phyloP scores from a whole-genome alignment of 2,113 vertebrate species.

The Brachyistius frenatus region DNA sequence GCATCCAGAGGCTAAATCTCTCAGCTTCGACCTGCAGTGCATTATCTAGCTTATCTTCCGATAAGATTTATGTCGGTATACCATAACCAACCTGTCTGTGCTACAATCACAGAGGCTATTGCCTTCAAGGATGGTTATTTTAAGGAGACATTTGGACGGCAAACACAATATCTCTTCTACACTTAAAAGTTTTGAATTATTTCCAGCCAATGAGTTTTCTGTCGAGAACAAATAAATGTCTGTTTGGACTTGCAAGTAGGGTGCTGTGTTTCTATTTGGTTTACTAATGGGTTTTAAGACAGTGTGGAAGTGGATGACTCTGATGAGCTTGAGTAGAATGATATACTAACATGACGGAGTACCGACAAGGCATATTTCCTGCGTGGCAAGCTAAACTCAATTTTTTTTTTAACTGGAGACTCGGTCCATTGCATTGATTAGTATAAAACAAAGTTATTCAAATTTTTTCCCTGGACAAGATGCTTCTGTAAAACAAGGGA shows the following conservation, averaged over 20 bases:
- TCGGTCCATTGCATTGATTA: constrained; percentile 25
- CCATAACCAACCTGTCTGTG: constrained; percentile 20
- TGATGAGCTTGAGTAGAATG: constrained; percentile 30
- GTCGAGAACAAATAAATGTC: constrained; percentile 43
- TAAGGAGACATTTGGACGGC: constrained; percentile 16
- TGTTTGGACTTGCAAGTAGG: constrained; percentile 25
- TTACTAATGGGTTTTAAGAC: constrained; percentile 35
- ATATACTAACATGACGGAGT: constrained; percentile 21
- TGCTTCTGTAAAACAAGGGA: neutral
- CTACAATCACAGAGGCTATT: constrained; percentile 40
- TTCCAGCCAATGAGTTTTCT: constrained; percentile 35
- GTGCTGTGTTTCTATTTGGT: constrained; percentile 37
- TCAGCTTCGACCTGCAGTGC: constrained; percentile 41
- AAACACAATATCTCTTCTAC: constrained; percentile 40
- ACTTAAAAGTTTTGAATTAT: constrained; percentile 46
- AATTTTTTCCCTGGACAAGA: neutral
- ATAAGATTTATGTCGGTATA: constrained; percentile 57
- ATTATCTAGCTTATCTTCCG: constrained; percentile 68
- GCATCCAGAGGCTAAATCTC: constrained; percentile 70
- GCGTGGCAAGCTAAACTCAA: constrained; percentile 19
- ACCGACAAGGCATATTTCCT: constrained; percentile 31
- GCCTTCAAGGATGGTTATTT: constrained; percentile 46
- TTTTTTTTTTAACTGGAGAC: constrained; percentile 25
- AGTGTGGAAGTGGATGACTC: constrained; percentile 26
- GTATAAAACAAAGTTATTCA: neutral